Conservation (phyloP, 2,113 vertebrate species). For the Ammodytes marinus region DNA sequence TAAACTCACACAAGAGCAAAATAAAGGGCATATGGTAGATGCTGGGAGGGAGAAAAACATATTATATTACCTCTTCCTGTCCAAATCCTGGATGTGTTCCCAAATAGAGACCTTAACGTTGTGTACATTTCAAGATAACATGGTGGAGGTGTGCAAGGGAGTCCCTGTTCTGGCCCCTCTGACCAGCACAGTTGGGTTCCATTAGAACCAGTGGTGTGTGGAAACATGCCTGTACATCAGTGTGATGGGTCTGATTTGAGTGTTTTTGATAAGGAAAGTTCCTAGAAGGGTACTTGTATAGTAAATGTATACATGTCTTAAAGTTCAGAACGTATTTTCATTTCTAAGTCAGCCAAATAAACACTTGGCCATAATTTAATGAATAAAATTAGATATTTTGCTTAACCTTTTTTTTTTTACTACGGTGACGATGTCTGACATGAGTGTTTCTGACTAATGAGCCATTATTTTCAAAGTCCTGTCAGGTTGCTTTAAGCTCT, state of each 20-base stretch:
- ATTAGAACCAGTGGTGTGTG: not conserved
- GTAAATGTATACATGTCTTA: not conserved
- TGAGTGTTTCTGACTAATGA: not conserved
- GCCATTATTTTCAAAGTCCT: not conserved
- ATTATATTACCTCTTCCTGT: not conserved
- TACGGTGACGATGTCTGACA: not conserved
- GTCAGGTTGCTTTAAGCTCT: not conserved
- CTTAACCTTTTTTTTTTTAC: not conserved
- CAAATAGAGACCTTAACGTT: not conserved
- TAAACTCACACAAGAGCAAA: constrained; percentile 4
- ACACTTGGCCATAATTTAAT: not conserved
- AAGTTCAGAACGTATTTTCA: not conserved
- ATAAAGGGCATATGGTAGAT: not conserved
- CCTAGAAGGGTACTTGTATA: not conserved
- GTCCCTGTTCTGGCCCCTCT: constrained; percentile 5
- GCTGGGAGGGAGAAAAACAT: not conserved
- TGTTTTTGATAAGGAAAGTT: not conserved
- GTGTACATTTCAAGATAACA: constrained; percentile 27
- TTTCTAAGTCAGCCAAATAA: not conserved
- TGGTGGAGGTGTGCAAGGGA: constrained; percentile 15
- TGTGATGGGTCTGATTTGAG: not conserved
- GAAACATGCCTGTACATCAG: not conserved
- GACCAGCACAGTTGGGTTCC: constrained; percentile 7
- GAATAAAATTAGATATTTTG: not conserved
- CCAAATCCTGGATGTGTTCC: not conserved